These are phyloP conservation scores for Drosophila rhopaloa DNA, from an alignment of 1,140 invertebrate genomes.

Conservation along the genomic window DNA sequence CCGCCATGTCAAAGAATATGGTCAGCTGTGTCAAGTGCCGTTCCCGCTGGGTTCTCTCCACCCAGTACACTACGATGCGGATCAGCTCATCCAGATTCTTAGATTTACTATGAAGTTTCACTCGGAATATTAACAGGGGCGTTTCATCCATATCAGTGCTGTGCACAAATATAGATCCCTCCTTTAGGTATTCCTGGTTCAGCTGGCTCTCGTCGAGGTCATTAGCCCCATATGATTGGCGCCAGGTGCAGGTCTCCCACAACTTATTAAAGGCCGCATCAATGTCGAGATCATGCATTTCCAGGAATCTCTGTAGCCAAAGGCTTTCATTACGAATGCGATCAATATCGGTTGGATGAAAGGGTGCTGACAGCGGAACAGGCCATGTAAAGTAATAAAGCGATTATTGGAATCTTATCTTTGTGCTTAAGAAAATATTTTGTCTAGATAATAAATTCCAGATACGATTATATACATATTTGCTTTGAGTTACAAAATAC, in stretches of 20 bases:
- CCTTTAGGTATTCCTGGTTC: conserved; percentile 89
- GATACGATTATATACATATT: too few species aligned
- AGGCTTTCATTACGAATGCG: conserved; percentile 88
- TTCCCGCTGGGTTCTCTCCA: conserved; percentile 93
- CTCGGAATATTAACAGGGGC: conserved; percentile 90
- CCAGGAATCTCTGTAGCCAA: conserved; percentile 90
- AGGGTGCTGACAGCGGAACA: conserved; percentile 44
- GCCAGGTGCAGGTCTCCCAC: conserved; percentile 93
- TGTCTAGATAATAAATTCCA: background rate
- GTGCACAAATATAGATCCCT: conserved; percentile 90
- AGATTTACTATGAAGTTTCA: conserved; percentile 90
- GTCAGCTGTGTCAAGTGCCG: conserved; percentile 92
- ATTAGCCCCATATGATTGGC: conserved; percentile 92
- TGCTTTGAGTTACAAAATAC: background rate
- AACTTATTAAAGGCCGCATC: conserved; percentile 90
- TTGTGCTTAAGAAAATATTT: background rate
- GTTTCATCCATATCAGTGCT: conserved; percentile 93
- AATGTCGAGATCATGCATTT: conserved; percentile 88
- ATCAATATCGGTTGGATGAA: conserved; percentile 89
- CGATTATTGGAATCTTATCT: conserved; percentile 20
- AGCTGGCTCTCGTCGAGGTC: conserved; percentile 90
- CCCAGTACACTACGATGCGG: conserved; percentile 93
- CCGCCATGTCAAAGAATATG: conserved; percentile 95
- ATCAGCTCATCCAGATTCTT: conserved; percentile 91
- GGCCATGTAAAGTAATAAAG: background rate